Evolutionary conservation across 30 jellyfish, hydroid and myxozoan species (phyloP), one percentile per base, ranked within the genome.

Genomic region (Sanderia malayensis): DNA sequence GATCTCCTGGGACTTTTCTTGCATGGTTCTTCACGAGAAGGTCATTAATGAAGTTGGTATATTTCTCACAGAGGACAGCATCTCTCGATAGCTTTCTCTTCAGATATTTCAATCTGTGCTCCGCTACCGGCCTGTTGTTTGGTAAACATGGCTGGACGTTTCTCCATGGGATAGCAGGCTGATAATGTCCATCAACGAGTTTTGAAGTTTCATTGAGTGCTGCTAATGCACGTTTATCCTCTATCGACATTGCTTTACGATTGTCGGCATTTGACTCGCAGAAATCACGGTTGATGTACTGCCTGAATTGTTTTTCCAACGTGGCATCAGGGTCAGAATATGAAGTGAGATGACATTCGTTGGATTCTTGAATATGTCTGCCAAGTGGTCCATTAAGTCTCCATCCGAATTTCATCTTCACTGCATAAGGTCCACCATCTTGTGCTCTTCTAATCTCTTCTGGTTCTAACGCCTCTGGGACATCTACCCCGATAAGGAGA

Each of bases 321-420:
- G 47, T 31, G 73, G 15, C 61, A 26, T 77, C 82, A 49, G 11
- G 37, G n/a, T n/a, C n/a, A n/a, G n/a, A n/a, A n/a, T n/a, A n/a
- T n/a, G n/a, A n/a, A n/a, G n/a, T n/a, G n/a, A 74, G 86, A 58
- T 31, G 46, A 71, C 79, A 53, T 24, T 58, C 55, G 1, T 57
- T 64, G 30, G 49, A 57, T 1, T 63, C 76, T 57, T 65, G 46
- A 34, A 57, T 45, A 67, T 67, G 41, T 45, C 80, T 52, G 11
- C 67, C 28, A n/a, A 79, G 74, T 53, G 91, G 84, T 21, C 91
- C 91, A 29, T 57, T 66, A 27, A 76, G 71, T 28, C 71, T 44
- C 88, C 88, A 76, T 61, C 88, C 88, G 44, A 79, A 67, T 31
- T 46, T n/a, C n/a, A n/a, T n/a, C n/a, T n/a, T n/a, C n/a, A n/a